These are phyloP conservation scores for Oxyura jamaicensis DNA, from an alignment of 2,113 vertebrate species.

Conservation along the genomic window DNA sequence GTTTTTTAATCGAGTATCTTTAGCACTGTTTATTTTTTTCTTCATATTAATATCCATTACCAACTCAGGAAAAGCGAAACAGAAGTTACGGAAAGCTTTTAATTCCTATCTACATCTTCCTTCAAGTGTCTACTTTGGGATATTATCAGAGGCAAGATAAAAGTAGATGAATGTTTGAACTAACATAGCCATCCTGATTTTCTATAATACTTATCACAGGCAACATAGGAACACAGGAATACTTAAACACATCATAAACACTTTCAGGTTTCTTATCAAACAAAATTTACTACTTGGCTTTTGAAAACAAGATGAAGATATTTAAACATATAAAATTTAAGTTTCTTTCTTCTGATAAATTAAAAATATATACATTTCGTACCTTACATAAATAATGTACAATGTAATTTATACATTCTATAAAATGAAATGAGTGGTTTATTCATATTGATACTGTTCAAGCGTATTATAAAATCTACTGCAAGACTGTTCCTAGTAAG, in stretches of 20 bases:
- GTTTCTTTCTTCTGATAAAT: background rate
- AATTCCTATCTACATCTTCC: too few relatives aligned
- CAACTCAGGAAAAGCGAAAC: too few relatives aligned
- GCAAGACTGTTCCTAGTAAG: background rate
- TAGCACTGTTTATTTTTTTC: too few relatives aligned
- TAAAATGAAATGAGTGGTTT: background rate
- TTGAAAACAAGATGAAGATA: background rate
- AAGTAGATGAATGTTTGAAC: background rate
- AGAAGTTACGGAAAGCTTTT: too few relatives aligned
- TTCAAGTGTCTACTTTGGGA: background rate
- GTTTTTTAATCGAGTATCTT: too few relatives aligned
- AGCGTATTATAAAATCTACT: background rate
- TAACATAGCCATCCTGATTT: background rate
- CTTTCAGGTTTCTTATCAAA: background rate
- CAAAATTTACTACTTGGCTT: background rate
- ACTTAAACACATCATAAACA: background rate
- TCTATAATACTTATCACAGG: background rate
- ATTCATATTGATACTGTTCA: background rate
- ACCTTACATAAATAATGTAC: background rate
- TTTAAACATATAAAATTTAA: background rate
- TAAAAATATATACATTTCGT: background rate
- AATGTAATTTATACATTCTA: background rate
- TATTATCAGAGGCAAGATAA: background rate
- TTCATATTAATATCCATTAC: too few relatives aligned
- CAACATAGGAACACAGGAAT: background rate